Percentiles rank a stretch among this genome's conserved stretches.
phyloP scores from a whole-genome alignment of 2,888 invertebrate species.

The Mesoligia furuncula region DNA sequence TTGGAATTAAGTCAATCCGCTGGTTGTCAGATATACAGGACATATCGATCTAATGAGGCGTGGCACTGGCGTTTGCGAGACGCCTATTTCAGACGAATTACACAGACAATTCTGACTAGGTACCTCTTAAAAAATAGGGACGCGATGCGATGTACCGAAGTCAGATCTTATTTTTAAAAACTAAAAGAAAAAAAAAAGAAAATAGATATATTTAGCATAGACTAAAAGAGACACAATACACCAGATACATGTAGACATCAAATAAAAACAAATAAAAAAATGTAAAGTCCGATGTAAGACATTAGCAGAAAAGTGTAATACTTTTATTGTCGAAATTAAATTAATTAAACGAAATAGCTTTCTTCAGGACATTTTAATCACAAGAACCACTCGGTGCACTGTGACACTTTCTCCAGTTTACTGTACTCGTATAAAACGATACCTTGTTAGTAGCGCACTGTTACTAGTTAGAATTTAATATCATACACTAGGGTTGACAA shows the following conservation, averaged over 20 bases:
- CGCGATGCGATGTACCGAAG: too few relatives aligned
- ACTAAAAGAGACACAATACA: neutral
- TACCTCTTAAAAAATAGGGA: too few relatives aligned
- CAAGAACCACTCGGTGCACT: slow-evolving; percentile 11
- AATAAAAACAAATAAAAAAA: neutral
- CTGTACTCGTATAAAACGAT: slow-evolving; percentile 44
- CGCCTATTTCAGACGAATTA: neutral
- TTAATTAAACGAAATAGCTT: slow-evolving; percentile 7
- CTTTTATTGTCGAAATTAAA: neutral
- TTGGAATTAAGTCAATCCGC: neutral
- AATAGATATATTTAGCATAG: neutral
- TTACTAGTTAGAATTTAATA: slow-evolving; percentile 48
- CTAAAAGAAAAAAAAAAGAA: neutral
- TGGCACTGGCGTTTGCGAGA: neutral
- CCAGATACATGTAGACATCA: neutral
- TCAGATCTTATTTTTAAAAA: neutral
- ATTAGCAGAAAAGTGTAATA: neutral
- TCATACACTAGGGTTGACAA: slow-evolving; percentile 32
- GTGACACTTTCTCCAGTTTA: slow-evolving; percentile 25
- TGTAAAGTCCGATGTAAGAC: neutral
- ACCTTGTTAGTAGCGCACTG: slow-evolving; percentile 49
- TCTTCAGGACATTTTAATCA: slow-evolving; percentile 32
- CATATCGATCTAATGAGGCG: neutral
- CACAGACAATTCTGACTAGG: neutral
- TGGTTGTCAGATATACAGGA: neutral